Evolutionary conservation across 2,888 invertebrate species (phyloP).

Genomic region (Cremastinae sp.): DNA sequence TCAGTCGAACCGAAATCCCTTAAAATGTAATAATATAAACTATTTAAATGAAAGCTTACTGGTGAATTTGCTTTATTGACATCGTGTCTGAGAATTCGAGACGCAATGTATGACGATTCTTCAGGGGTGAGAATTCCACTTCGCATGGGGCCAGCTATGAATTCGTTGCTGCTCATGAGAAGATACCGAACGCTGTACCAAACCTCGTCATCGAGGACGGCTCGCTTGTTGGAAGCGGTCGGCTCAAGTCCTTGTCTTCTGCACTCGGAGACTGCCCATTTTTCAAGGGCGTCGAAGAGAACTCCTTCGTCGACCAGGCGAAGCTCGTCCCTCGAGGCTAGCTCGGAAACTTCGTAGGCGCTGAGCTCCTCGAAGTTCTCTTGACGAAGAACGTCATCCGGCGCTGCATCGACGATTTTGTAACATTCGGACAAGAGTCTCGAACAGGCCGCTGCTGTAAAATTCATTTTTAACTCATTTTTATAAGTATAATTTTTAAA

Average conservation of each 20-base stretch:
- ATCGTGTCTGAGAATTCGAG: conserved; percentile 72
- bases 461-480: neutral
- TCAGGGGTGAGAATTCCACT: conserved; percentile 82
- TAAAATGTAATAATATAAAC: neutral
- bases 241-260: conserved; percentile 82
- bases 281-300: conserved; percentile 85
- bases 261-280: conserved; percentile 84
- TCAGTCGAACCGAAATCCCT: too few species aligned
- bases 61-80: conserved; percentile 50
- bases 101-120: conserved; percentile 79
- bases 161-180: conserved; percentile 85
- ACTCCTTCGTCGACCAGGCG: conserved; percentile 84
- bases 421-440: conserved; percentile 86
- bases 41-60: conserved; percentile 33
- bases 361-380: conserved; percentile 85
- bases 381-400: conserved; percentile 82
- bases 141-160: conserved; percentile 83
- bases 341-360: conserved; percentile 84
- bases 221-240: conserved; percentile 81
- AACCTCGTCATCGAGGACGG: conserved; percentile 80
- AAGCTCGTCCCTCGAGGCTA: conserved; percentile 86
- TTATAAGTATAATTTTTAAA: neutral
- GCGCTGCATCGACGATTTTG: conserved; percentile 83
- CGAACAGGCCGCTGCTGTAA: conserved; percentile 81
- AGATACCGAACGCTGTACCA: conserved; percentile 86